Evolutionary conservation across 2,797 vertebrate genomes (phyloP), one percentile per base, ranked within the genome.

Genomic region (Thunnus albacares): DNA sequence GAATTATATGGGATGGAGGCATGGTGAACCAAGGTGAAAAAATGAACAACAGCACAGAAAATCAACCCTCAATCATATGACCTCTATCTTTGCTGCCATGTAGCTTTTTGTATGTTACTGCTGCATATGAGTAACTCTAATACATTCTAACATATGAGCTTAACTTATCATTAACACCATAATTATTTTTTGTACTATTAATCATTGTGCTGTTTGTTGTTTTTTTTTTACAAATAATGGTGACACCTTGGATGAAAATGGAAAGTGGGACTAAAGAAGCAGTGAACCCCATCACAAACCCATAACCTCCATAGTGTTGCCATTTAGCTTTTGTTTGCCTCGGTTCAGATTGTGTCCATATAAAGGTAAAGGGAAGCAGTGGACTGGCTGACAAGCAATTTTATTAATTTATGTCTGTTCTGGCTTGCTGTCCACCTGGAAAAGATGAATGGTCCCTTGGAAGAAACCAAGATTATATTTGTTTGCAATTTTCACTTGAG

Each of bases 1-100:
- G 78, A 77, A 77, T 67, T 72, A n/a, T 47, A 20, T 49, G 3
- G 55, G 53, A 63, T 57, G 28, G 57, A 84, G 28, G 30, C 53
- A 20, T 5, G 22, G n/a, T 26, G 35, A 69, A 68, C 47, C 52
- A 67, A 52, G 28, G 45, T 45, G 64, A 45, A 56, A 14, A 7
- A 26, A 56, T 45, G n/a, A 45, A 13, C 4, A 2, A 11, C 6
- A 28, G 15, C 51, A 38, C 15, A 49, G 14, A 14, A 41, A 26
- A 45, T 45, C 41, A 15, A 53, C 2, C 33, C 28, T 68, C 38
- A 18, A 26, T 53, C 24, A 6, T 7, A 6, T 17, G 38, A 35
- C 64, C 9, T 64, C 43, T 47, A 17, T 12, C 51, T 55, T 26
- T 28, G 45, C 35, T 57, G 20, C 30, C 45, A 5, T 55, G 28